Evolutionary conservation across 2,888 invertebrate species (phyloP), one percentile per base, ranked within the genome.

Genomic region (Epinotia ramella): DNA sequence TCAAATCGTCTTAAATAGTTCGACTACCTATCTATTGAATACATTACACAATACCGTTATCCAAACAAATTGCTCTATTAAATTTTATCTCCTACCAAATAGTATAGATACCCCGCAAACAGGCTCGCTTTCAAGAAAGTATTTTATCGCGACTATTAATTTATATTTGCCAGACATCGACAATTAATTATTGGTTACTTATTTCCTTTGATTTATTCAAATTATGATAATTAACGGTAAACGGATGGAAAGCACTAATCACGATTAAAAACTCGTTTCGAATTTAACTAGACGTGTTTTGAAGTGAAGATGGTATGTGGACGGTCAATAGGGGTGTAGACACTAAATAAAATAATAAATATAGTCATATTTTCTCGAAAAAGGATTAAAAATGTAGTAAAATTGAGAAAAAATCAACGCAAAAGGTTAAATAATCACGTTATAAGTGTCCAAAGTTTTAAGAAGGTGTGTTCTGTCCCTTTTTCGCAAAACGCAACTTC

Each of bases 231-330:
- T 84, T 79, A 82, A 75, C 66, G 53, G 62, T 57, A 76, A 80
- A 79, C 84, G 84, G 85, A 85, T 84, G 80, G 85, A 86, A 86
- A 87, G 86, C 78, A 72, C 79, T 77, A 72, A 77, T 65, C 70
- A 77, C 53, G 71, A 73, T 62, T 72, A 71, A 74, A 79, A 78
- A 76, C 80, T 68, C 62, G 77, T 81, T 83, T 81, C 68, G 78
- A 56, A n/a, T 67, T 46, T 63, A n/a, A n/a, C n/a, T n/a, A 67
- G 71, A 62, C n/a, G 60, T 63, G 63, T 70, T 65, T 72, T 71
- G 60, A 60, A 66, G 53, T 33, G 76, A 76, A 67, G 70, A 64
- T 68, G 74, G 82, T 82, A 83, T 82, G 85, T 83, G 82, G 83
- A 82, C 28, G 7, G 28, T 20, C 71, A 76, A 76, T n/a, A n/a